Evolutionary conservation across 2,888 invertebrate genomes (phyloP), one percentile per base, ranked within the genome.

Genomic region (Philereme transversata): DNA sequence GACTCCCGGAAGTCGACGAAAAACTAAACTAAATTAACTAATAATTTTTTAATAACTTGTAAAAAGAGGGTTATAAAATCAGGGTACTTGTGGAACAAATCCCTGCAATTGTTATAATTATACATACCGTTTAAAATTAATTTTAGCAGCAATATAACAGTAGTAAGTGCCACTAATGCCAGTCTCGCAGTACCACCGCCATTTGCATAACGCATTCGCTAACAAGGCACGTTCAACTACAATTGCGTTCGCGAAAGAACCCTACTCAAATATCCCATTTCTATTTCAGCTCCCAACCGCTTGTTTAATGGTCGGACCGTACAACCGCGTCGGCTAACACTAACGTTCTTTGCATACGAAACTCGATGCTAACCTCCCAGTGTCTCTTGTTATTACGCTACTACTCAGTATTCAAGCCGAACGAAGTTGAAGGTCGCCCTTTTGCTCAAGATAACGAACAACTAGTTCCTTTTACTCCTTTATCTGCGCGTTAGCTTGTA

Each of bases 311-410:
- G 90, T 89, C 86, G 88, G 86, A 81, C 89, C 86, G 89, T 90
- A 90, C 89, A 86, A 87, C 88, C 88, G 87, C 89, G 87, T 81
- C 87, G 88, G 89, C 89, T 89, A 89, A 88, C 88, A 90, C 88
- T 88, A 86, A 90, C 92, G 90, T 90, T 88, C 91, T 92, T 92
- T 92, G 92, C 91, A 92, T 91, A 91, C 91, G 86, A 89, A 91
- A 90, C 83, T 81, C 84, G 79, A 82, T 83, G 78, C 82, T 84
- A 82, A 86, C 85, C 85, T 85, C 79, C 79, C 79, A 83, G 82
- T 87, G 85, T 87, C 88, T 86, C 86, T 84, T 83, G 86, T 88
- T 90, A 88, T 88, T 87, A 84, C 79, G 75, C 85, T 84, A 75
- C 84, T 90, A 75, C 84, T 90, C 86, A 81, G 84, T 90, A 91